Evolutionary conservation across 2,888 invertebrate genomes (phyloP), one percentile per base, ranked within the genome.

Genomic region (Neoscelio sp.): DNA sequence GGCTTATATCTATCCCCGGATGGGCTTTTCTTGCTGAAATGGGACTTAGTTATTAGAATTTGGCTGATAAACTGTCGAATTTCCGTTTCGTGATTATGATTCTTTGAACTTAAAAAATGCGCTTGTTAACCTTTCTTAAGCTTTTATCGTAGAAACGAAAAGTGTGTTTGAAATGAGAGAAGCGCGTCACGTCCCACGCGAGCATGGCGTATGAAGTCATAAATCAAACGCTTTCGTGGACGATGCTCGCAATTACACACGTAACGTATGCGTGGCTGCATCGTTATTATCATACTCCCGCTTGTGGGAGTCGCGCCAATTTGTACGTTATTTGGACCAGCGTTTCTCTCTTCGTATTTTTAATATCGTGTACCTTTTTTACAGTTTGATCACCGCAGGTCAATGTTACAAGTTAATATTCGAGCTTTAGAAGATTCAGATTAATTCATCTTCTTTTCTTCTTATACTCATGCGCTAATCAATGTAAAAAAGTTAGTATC

Each of bases 181-280:
- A 75, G 30, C 30, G 68, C 78, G 87, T 87, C 87, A 46, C 71
- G 26, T 73, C 68, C 67, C 77, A 79, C 81, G 80, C 78, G 58
- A 81, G 44, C 76, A 8, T 52, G 82, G 84, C 87, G 81, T 86
- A 89, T 89, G 88, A 89, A 89, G 89, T 87, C 88, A 89, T 89
- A 89, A 89, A 89, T 89, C 89, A 89, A 88, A 84, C 79, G 85
- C 86, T 88, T 87, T 88, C 86, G 87, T 85, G 86, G 86, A 87
- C 86, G 87, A 86, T 88, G 87, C 88, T 88, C 88, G 88, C 89
- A 89, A 89, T 89, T 89, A 89, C 88, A 87, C 83, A 87, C 86
- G 85, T 85, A 86, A 88, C 88, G 85, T 88, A 89, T 88, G 81
- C 83, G 83, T 82, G 83, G 74, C 82, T 79, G 85, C 82, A 82